Evolutionary conservation across 2,888 invertebrate species (phyloP).

Genomic region (Orthosia gracilis): DNA sequence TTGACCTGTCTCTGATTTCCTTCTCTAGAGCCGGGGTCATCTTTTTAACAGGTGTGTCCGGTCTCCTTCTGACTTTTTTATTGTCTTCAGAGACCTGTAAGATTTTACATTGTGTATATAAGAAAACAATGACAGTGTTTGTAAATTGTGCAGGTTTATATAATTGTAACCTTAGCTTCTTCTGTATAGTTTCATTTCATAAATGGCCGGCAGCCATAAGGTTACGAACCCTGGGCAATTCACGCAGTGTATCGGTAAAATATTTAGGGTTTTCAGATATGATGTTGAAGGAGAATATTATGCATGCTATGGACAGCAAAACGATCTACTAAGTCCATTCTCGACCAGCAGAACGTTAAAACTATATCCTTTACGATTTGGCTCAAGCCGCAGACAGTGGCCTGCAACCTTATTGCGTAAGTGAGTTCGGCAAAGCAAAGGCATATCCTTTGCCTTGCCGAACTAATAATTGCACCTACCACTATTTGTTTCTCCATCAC

Average conservation of each 20-base stretch:
- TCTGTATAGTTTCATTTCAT: background rate
- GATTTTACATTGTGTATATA: background rate
- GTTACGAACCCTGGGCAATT: background rate
- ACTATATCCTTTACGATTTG: no score
- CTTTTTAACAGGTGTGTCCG: conserved; percentile 95
- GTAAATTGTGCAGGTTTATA: background rate
- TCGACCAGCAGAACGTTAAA: no score
- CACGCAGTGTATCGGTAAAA: background rate
- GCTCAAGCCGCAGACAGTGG: no score
- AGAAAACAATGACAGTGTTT: no score
- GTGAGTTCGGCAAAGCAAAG: no score
- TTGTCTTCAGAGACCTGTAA: conserved; percentile 92
- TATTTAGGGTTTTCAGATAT: background rate
- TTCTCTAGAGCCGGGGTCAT: conserved; percentile 95
- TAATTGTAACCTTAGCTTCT: background rate
- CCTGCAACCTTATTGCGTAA: no score
- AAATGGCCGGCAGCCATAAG: no score
- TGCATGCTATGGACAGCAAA: background rate
- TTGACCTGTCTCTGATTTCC: conserved; percentile 94
- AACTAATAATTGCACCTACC: no score
- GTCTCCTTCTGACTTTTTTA: conserved; percentile 94
- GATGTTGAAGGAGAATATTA: background rate
- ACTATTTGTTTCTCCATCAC: no score
- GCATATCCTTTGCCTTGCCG: no score
- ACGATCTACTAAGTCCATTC: background rate